A percentile compares a stretch with the other conserved stretches of the same genome.
Conservation (phyloP, 2,113 vertebrate species). For the Melierax canorus region DNA sequence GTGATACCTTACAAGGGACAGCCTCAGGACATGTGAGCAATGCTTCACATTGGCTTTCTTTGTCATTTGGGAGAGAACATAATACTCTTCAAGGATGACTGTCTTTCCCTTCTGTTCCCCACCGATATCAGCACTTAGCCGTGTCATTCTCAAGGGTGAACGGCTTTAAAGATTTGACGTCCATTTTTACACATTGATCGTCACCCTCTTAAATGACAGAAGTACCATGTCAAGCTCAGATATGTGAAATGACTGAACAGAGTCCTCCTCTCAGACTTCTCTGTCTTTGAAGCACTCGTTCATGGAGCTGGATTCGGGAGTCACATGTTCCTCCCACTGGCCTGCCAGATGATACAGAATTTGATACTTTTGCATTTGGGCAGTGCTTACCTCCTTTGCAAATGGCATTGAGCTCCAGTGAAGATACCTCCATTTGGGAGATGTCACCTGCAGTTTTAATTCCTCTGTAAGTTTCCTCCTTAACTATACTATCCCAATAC, state of each 20-base stretch:
- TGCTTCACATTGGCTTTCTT: background rate
- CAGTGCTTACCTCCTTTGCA: background rate
- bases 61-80: background rate
- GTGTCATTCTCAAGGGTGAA: background rate
- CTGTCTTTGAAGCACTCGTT: background rate
- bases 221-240: background rate
- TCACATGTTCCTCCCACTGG: background rate
- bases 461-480: background rate
- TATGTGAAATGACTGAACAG: background rate
- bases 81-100: background rate
- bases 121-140: background rate
- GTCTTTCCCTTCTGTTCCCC: background rate
- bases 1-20: background rate
- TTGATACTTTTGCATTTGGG: background rate
- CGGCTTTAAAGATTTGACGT: background rate
- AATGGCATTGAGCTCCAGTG: rapidly evolving
- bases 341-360: background rate
- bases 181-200: background rate
- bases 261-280: background rate
- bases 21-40: background rate
- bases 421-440: background rate
- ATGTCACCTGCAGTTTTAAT: background rate
- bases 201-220: background rate
- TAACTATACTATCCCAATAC: background rate
- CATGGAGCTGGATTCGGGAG: background rate